Base-by-base conservation (phyloP, 2,888 invertebrate genomes). In the Punctoribates punctum region DNA sequence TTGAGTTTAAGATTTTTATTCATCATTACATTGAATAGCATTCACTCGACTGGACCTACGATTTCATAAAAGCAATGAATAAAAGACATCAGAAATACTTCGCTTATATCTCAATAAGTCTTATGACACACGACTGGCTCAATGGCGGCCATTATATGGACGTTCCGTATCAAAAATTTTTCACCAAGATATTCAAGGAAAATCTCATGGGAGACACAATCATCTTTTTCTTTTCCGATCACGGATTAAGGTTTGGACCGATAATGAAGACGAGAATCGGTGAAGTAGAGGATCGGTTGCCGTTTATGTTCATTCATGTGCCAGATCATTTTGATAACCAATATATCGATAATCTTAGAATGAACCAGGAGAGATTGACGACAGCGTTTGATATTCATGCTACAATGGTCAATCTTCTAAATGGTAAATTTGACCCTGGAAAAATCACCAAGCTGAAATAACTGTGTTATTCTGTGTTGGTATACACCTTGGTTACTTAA, bases 231-330 rank as follows among this genome's bases (percentile, higher is more conserved):
- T 86, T 94, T 86, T 94, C 94, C 83, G 96, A 96, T 82, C 96
- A 96, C 82, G 96, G 96, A 0, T 89, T 94, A 77, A 86, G 95
- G 78, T 94, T 91, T 90, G 95, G 94, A 1, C 87, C 87, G 8
- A 92, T 94, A 80, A 87, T 94, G 13, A 86, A 87, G 80, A 94
- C 94, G 0, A 92, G 91, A 83, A 74, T 42, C 54, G 84, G 84
- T 0, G 83, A 84, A 76, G 81, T 83, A n/a, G 85, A 85, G 77
- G 83, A 83, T 75, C 79, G 85, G 34, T 81, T 85, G 78, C 85
- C 85, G 0, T 82, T 84, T 73, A 78, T 84, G 74, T 83, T 81
- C 73, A 74, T 85, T 0, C 81, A 82, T 17, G 80, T 84, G 48
- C 85, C 85, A 3, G 67, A 78, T 17, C 90, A 90, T 86, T 91